A percentile compares a stretch with the other conserved stretches of the same genome.
Conservation (phyloP, 2,797 vertebrate genomes). For the Buceros bicornis region DNA sequence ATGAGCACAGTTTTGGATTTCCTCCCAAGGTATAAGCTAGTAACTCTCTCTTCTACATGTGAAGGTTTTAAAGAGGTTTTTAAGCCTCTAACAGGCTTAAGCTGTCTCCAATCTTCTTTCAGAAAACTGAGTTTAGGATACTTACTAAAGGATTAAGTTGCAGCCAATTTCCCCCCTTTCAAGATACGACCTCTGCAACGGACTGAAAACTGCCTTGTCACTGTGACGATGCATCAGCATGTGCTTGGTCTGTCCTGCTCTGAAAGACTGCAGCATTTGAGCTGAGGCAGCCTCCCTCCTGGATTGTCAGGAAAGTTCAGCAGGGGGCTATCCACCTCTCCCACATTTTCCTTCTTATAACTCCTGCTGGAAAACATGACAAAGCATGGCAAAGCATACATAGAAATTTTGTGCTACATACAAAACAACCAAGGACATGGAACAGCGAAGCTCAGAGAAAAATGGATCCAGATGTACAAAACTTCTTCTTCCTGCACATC, state of each 20-base stretch:
- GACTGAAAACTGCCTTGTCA: not conserved
- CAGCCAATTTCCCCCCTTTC: not conserved
- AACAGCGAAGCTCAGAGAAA: not conserved
- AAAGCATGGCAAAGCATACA: not conserved
- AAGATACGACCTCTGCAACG: not conserved
- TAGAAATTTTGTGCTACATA: not conserved
- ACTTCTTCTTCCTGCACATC: not conserved
- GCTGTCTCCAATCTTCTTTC: not conserved
- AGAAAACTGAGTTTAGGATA: not conserved
- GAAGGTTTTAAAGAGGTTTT: not conserved
- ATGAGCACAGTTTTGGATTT: not conserved
- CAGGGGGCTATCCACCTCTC: not conserved
- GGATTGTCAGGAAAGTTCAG: not conserved
- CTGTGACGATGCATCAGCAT: rapidly evolving
- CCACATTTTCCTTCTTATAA: not conserved
- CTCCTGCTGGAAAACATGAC: not conserved
- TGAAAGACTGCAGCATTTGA: not conserved
- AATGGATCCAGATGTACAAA: not conserved
- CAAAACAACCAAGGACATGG: not conserved
- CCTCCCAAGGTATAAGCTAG: not conserved
- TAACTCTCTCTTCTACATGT: not conserved
- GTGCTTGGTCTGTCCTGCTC: not conserved
- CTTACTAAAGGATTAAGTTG: not conserved
- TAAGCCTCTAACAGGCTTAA: not conserved
- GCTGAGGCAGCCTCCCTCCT: not conserved